phyloP scores from a whole-genome alignment of 2,113 vertebrate genomes.

The Synchiropus splendidus region DNA sequence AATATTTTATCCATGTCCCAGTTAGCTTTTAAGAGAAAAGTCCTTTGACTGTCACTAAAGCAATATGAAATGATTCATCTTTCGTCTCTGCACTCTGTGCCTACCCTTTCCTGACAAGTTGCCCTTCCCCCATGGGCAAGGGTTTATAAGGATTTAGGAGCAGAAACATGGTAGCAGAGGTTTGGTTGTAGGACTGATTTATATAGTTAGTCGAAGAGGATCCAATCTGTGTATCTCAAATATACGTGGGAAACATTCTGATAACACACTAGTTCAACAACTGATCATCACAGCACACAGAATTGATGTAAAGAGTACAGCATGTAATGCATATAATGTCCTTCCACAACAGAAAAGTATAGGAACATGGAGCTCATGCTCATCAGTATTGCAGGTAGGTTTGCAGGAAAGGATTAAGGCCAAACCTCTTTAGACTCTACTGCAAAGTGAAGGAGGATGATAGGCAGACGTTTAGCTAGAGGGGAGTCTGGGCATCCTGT shows the following conservation, averaged over 20 bases:
- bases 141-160: constrained; percentile 49
- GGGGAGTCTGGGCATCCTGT: too few relatives aligned
- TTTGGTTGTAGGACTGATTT: constrained; percentile 24
- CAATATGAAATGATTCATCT: too few relatives aligned
- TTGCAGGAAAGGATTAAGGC: constrained; percentile 48
- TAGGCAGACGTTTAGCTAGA: constrained; percentile 36
- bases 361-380: too few relatives aligned
- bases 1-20: too few relatives aligned
- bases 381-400: constrained; percentile 44
- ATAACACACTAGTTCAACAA: too few relatives aligned
- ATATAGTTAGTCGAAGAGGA: too few relatives aligned
- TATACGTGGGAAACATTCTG: too few relatives aligned
- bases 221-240: too few relatives aligned
- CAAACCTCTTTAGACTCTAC: constrained; percentile 35
- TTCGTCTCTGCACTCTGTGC: constrained; percentile 9
- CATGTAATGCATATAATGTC: too few relatives aligned
- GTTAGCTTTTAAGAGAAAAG: too few relatives aligned
- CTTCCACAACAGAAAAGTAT: too few relatives aligned
- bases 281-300: constrained; percentile 3
- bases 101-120: constrained; percentile 4
- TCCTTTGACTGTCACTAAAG: too few relatives aligned
- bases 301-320: constrained; percentile 3
- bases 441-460: constrained; percentile 37
- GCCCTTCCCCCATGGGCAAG: constrained; percentile 35
- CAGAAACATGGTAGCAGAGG: constrained; percentile 36